Evolutionary conservation across 2,113 vertebrate genomes (phyloP).

Genomic region (Caracal caracal): DNA sequence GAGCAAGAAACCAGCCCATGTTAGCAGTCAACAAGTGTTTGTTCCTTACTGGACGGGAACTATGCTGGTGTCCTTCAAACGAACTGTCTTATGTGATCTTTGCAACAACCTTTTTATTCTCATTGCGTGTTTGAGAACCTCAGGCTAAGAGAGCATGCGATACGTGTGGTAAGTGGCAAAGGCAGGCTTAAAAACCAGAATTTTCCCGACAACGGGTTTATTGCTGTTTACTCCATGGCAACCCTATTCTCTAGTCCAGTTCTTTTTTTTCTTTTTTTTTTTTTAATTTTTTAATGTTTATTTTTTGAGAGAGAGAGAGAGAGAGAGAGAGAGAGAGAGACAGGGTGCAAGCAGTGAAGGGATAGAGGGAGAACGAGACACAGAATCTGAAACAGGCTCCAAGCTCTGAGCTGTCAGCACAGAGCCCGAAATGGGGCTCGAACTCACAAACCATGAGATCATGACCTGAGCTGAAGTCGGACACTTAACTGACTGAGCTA

Average conservation of each 20-base stretch:
- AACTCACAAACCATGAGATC: background rate
- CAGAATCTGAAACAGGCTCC: background rate
- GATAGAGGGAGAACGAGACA: background rate
- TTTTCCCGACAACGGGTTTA: background rate
- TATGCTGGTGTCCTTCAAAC: background rate
- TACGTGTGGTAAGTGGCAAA: background rate
- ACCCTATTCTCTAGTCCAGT: background rate
- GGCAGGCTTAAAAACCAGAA: no score
- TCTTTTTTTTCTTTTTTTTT: no score
- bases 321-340: background rate
- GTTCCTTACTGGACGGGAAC: background rate
- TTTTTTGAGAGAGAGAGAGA: background rate
- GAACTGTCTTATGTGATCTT: background rate
- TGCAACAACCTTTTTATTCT: background rate
- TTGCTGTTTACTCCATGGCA: background rate
- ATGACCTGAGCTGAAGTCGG: background rate
- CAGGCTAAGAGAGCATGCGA: background rate
- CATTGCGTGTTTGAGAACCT: background rate
- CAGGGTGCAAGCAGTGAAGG: no score
- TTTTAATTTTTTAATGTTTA: background rate
- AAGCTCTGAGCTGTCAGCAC: background rate
- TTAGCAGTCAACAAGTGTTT: background rate
- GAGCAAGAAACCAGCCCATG: background rate
- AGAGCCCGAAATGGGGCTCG: accelerated
- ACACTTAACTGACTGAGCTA: background rate